Conservation (phyloP, 1,140 invertebrate genomes). For the Agrypnia vestita region DNA sequence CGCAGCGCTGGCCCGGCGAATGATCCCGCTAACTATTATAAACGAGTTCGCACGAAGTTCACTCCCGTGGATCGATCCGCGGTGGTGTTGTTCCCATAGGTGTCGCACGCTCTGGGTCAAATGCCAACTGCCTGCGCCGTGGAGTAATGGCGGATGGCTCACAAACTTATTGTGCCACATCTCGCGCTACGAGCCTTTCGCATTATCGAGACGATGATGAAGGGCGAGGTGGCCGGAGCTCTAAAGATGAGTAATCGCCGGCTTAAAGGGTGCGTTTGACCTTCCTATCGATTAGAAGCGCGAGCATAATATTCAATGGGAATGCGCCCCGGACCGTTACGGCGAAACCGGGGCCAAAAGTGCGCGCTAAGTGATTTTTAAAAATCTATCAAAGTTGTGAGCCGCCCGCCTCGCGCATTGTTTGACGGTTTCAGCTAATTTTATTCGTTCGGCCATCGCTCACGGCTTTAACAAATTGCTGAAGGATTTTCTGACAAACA, state of each 20-base stretch:
- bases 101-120: conserved; percentile 58
- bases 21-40: conserved; percentile 1
- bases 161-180: conserved; percentile 32
- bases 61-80: conserved; percentile 3
- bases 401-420: conserved; percentile 14
- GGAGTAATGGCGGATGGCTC: conserved; percentile 8
- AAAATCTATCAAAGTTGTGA: conserved; percentile 26
- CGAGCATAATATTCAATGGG: conserved; percentile 28
- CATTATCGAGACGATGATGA: conserved; percentile 33
- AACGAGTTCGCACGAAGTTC: conserved; percentile 11
- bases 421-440: conserved; percentile 12
- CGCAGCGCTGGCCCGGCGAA: not conserved
- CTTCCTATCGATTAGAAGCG: conserved; percentile 25
- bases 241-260: conserved; percentile 34
- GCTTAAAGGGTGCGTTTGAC: conserved; percentile 19
- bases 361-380: conserved; percentile 24
- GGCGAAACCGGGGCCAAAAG: conserved; percentile 6
- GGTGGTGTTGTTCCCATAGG: conserved; percentile 56
- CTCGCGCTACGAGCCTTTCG: conserved; percentile 19
- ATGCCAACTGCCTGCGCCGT: conserved; percentile 50
- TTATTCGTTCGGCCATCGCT: not conserved
- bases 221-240: not conserved
- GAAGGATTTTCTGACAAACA: too few species aligned
- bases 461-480: too few species aligned
- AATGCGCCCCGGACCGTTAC: conserved; percentile 16